phyloP scores from a whole-genome alignment of 2,797 vertebrate species.

The Malurus leucopterus region DNA sequence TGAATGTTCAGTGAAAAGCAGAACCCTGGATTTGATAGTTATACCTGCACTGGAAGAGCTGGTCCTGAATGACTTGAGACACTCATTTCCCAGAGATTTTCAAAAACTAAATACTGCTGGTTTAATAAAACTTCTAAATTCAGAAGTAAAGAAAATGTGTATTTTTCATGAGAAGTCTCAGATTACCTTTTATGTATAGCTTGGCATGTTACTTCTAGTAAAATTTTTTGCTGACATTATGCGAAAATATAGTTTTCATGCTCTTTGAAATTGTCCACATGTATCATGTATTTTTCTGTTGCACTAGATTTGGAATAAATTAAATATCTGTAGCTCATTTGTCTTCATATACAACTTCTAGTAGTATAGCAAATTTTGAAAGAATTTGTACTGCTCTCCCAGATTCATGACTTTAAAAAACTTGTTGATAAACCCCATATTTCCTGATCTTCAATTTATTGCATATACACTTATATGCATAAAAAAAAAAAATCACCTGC shows the following conservation, averaged over 20 bases:
- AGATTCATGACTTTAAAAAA: background rate
- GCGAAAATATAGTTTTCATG: background rate
- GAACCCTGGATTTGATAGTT: background rate
- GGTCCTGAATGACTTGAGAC: background rate
- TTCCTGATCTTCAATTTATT: background rate
- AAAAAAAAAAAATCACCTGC: background rate
- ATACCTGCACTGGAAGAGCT: background rate
- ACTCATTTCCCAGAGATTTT: background rate
- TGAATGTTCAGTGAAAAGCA: background rate
- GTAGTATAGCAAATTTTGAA: background rate
- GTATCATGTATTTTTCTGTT: background rate
- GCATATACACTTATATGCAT: accelerated
- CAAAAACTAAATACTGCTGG: background rate
- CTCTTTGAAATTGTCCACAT: background rate
- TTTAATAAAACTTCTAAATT: background rate
- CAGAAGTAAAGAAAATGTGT: background rate
- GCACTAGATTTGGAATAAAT: background rate
- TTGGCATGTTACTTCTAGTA: background rate
- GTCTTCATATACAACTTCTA: background rate
- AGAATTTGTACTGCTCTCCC: background rate
- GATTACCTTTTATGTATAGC: background rate
- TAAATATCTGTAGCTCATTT: background rate
- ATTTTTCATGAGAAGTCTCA: background rate
- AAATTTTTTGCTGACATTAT: background rate
- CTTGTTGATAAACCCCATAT: accelerated